A percentile compares a stretch with the other conserved stretches of the same genome.
phyloP scores from a whole-genome alignment of 2,113 vertebrate genomes.

The Pterocles orientalis region DNA sequence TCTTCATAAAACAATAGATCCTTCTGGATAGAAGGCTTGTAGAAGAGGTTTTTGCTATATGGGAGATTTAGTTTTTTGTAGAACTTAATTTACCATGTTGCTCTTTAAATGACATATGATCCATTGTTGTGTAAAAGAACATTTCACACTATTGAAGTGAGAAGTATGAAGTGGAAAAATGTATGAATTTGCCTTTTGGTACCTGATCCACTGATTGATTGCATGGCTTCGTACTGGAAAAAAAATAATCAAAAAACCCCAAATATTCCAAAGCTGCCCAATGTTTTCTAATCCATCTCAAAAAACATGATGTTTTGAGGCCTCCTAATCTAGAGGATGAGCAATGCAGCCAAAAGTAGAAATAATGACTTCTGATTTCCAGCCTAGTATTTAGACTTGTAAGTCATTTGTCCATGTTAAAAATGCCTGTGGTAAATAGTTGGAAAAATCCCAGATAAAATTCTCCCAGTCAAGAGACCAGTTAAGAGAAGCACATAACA shows the following conservation, averaged over 20 bases:
- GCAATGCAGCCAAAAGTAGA: background rate
- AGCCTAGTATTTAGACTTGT: background rate
- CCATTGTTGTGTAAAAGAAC: background rate
- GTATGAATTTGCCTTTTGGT: background rate
- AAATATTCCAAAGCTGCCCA: background rate
- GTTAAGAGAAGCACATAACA: background rate
- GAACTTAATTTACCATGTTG: background rate
- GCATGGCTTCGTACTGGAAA: background rate
- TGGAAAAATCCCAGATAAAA: background rate
- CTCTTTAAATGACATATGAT: background rate
- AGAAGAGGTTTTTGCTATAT: background rate
- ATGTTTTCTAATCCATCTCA: background rate
- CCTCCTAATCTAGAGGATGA: background rate
- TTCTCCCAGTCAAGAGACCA: background rate
- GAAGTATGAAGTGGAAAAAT: background rate
- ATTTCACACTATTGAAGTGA: background rate
- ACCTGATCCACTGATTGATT: background rate
- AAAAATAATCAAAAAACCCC: background rate
- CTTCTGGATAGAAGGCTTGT: background rate
- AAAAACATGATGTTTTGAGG: background rate
- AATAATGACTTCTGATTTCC: background rate
- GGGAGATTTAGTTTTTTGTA: background rate
- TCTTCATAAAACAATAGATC: background rate
- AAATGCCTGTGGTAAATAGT: background rate
- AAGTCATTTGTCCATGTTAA: background rate